Base-by-base conservation (phyloP, 2,888 invertebrate genomes). In the Pantelozetes paolii region DNA sequence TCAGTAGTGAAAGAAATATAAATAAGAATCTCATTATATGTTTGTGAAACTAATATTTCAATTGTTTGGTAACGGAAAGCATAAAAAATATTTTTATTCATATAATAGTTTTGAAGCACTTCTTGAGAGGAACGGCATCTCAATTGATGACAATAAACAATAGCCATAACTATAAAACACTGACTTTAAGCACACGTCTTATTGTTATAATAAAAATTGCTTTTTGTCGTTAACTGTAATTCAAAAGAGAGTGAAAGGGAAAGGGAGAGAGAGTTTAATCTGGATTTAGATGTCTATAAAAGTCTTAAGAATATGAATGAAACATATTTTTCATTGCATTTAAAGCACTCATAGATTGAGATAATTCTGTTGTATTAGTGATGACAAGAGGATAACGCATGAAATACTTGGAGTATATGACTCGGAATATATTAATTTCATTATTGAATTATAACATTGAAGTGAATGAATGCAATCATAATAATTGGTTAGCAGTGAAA, bases 391-490 rank as follows among this genome's bases (percentile, higher is more conserved):
- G n/a, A n/a, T n/a, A n/a, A n/a, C n/a, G n/a, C n/a, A n/a, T n/a
- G n/a, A n/a, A n/a, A 40, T 40, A 40, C 13, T 9, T 40, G 20
- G n/a, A 48, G 20, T n/a, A 48, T 48, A 48, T 48, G 48, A 48
- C 20, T 48, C 48, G 9, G 20, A 48, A 48, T n/a, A 48, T 48
- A 48, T 48, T 20, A n/a, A 48, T 48, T 48, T 48, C 48, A 48
- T 48, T 48, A 48, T 48, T 48, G 48, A 48, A 48, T 48, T 48
- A 48, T 48, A n/a, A n/a, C 48, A 11, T 2, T 48, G n/a, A 48
- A 48, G 20, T 48, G 48, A 48, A n/a, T n/a, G n/a, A 40, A 48
- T 48, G n/a, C 48, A 48, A 48, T 48, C 48, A 48, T 48, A 48
- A 48, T 48, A 48, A 48, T 48, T 48, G 48, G 20, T 48, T 48